Conservation (phyloP, 2,797 vertebrate species). For the Pantherophis vulpinus region DNA sequence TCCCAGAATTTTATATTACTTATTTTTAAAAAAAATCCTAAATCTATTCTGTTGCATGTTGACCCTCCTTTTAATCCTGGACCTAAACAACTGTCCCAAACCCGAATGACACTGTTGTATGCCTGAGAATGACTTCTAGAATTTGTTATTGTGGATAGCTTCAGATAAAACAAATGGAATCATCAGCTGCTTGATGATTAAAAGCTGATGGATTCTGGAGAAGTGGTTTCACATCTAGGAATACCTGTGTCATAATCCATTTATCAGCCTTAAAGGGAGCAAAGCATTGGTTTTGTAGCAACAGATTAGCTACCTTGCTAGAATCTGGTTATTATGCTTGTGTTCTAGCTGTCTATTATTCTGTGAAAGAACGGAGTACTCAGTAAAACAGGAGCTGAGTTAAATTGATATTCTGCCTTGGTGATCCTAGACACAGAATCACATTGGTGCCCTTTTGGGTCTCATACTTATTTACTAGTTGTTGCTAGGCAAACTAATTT, state of each 20-base stretch:
- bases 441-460: background rate
- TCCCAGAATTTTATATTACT: background rate
- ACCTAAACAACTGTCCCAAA: background rate
- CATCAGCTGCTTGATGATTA: background rate
- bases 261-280: background rate
- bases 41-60: background rate
- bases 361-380: background rate
- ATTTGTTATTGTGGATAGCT: background rate
- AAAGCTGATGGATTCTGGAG: background rate
- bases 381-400: background rate
- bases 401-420: background rate
- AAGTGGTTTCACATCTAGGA: background rate
- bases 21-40: background rate
- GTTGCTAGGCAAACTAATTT: background rate
- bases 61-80: background rate
- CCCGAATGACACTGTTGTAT: background rate
- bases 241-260: background rate
- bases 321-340: background rate
- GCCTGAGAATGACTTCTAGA: background rate
- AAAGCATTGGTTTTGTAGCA: background rate
- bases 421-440: background rate
- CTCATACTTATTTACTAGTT: background rate
- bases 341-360: background rate
- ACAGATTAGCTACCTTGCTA: background rate
- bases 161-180: background rate